Conservation (phyloP, 2,888 invertebrate genomes). For the Cosmia pyralina region DNA sequence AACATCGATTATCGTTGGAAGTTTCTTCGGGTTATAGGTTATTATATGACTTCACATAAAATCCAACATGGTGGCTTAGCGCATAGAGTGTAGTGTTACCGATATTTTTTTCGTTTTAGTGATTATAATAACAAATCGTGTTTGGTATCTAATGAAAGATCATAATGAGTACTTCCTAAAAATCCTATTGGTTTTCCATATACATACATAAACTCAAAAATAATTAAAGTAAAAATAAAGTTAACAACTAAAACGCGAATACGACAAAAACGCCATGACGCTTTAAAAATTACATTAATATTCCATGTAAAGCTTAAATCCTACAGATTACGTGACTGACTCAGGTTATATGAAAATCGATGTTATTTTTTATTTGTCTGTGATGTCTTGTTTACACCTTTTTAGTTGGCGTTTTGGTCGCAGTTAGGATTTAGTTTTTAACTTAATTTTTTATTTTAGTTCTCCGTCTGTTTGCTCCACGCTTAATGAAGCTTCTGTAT, state of each 20-base stretch:
- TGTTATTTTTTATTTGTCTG: background rate
- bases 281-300: background rate
- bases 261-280: background rate
- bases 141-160: background rate
- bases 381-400: background rate
- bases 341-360: background rate
- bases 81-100: too few species aligned
- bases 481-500: too few species aligned
- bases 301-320: background rate
- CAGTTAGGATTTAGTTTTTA: background rate
- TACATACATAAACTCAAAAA: background rate
- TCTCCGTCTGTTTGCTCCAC: background rate
- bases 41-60: background rate
- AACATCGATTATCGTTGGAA: background rate
- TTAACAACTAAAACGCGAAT: too few species aligned
- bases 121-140: background rate
- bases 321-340: background rate
- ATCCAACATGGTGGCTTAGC: background rate
- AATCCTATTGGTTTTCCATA: too few species aligned
- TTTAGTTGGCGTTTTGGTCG: background rate
- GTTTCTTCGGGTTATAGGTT: background rate
- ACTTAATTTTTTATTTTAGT: background rate
- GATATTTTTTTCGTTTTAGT: too few species aligned
- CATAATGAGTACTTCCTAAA: background rate
- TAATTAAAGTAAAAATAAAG: background rate